Base-by-base conservation (phyloP, 2,797 vertebrate genomes). In the Pyrocephalus nanus region DNA sequence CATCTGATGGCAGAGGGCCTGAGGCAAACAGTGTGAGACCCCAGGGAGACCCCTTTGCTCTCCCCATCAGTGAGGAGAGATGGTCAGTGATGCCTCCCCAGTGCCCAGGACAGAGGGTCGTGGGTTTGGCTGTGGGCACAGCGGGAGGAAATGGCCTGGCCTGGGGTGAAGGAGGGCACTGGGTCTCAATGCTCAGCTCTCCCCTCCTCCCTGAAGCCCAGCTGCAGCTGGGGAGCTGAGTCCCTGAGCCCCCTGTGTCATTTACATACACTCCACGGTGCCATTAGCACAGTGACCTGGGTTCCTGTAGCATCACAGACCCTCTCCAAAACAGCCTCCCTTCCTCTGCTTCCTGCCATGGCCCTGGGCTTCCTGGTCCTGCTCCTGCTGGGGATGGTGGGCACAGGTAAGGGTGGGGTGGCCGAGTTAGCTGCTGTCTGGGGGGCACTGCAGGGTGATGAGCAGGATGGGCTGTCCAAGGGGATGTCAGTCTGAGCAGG, bases 171-270 rank as follows among this genome's bases (percentile, higher is more conserved):
- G 51, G 54, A 21, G 70, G 30, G 57, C 1, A 6, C 42, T 71
- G 53, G 36, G 48, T 66, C 0, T 0, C 8, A 13, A 17, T 47
- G 54, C 67, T 88, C 9, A 12, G 78, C 60, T 80, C 43, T 78
- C 4, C 1, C 6, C 42, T 13, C 3, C 29, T 72, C 26, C 23
- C 64, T 38, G 32, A 62, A 73, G 77, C 71, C 78, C 62, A 60
- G 78, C 53, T 57, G 71, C 86, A 82, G 78, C 2, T 0, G 7
- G 29, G 29, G 74, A 70, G 57, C 81, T 27, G 32, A 73, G 92
- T 96, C 95, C 84, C 94, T 1, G 4, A 86, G 86, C 70, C 79
- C 83, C 88, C 29, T 19, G 69, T 76, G 91, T 96, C 92, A 97
- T 97, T 97, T 97, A 94, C 96, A 97, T 96, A 92, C 5, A 1